Conservation (phyloP, 2,888 invertebrate genomes). For the Athalia cordata region DNA sequence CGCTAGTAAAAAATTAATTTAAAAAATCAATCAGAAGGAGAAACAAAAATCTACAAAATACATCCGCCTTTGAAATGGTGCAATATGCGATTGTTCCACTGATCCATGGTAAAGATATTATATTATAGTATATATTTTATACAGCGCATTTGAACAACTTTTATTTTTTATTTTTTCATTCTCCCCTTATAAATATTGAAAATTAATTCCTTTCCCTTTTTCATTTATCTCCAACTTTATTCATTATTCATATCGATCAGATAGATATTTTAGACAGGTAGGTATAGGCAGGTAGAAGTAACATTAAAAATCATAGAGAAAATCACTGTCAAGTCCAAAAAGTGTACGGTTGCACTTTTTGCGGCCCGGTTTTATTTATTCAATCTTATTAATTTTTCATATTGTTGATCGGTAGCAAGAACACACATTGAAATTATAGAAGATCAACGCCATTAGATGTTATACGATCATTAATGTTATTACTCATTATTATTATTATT, state of each 20-base stretch:
- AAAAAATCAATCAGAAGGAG: no score
- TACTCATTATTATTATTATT: slow-evolving; percentile 31
- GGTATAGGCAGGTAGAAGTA: neutral
- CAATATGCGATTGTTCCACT: no score
- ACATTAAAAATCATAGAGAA: slow-evolving; percentile 32
- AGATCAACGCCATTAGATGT: slow-evolving; percentile 59
- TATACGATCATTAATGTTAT: slow-evolving; percentile 46
- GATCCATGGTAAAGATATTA: no score
- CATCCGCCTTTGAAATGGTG: no score
- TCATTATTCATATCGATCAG: no score
- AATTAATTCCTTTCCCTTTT: neutral
- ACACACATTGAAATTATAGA: slow-evolving; percentile 64
- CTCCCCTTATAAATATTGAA: neutral
- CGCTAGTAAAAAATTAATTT: no score
- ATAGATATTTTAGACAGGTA: neutral
- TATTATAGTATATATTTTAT: no score
- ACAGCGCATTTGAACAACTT: no score
- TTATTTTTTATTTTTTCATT: no score
- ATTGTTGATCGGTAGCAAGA: slow-evolving; percentile 55
- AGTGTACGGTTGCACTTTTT: slow-evolving; percentile 37
- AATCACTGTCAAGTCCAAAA: slow-evolving; percentile 45
- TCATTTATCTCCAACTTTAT: no score
- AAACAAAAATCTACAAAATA: no score
- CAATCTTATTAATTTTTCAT: neutral
- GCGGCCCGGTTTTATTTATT: slow-evolving; percentile 53